phyloP scores from a whole-genome alignment of 1,140 invertebrate species.

The Trinorchestia longiramus region DNA sequence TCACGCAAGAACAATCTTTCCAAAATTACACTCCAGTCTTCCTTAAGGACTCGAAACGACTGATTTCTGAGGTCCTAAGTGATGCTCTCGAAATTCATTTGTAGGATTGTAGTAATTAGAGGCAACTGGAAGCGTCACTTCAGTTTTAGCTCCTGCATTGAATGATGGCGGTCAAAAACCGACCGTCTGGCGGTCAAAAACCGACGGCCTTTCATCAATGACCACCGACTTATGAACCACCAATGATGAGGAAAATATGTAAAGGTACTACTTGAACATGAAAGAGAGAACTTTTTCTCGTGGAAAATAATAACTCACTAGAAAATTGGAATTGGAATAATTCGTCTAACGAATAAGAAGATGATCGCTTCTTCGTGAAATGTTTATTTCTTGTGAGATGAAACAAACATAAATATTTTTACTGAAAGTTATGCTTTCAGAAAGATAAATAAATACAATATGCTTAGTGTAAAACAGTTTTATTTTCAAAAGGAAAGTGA shows the following conservation, averaged over 20 bases:
- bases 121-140: constrained; percentile 23
- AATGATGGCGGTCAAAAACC: constrained; percentile 23
- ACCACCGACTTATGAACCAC: not conserved
- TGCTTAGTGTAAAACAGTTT: too few relatives aligned
- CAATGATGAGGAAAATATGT: not conserved
- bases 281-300: not conserved
- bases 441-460: too few relatives aligned
- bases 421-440: too few relatives aligned
- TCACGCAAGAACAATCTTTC: not conserved
- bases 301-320: not conserved
- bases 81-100: constrained; percentile 39
- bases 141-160: constrained; percentile 27
- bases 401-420: too few relatives aligned
- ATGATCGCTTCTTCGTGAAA: not conserved
- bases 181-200: not conserved
- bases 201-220: not conserved
- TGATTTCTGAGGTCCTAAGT: constrained; percentile 21
- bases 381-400: not conserved
- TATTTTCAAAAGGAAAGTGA: too few relatives aligned
- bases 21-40: constrained; percentile 12
- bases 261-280: not conserved
- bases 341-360: not conserved
- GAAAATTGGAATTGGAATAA: not conserved
- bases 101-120: constrained; percentile 29
- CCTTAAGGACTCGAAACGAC: not conserved